Evolutionary conservation across 2,888 invertebrate species (phyloP).

Genomic region (Isoperla grammatica): DNA sequence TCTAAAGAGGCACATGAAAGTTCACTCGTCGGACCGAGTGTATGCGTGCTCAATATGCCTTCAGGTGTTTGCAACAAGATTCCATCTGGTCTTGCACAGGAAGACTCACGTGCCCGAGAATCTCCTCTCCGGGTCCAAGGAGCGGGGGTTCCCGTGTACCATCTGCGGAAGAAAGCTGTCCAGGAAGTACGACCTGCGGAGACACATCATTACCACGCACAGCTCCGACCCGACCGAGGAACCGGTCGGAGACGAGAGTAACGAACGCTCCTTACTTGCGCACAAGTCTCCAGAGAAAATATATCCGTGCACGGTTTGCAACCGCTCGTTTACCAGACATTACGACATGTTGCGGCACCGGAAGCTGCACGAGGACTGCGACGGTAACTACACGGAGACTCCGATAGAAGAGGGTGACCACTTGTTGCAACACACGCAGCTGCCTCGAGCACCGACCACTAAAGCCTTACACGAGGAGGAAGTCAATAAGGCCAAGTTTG

Average conservation of each 20-base stretch:
- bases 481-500: slow-evolving; percentile 12
- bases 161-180: slow-evolving; percentile 14
- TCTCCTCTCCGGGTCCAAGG: neutral
- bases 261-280: no score
- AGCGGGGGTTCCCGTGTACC: neutral
- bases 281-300: slow-evolving; percentile 42
- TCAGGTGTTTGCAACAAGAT: neutral
- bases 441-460: neutral
- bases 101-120: neutral
- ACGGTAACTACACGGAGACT: neutral
- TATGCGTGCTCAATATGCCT: neutral
- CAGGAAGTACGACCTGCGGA: slow-evolving; percentile 18
- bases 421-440: neutral
- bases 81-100: neutral
- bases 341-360: slow-evolving; percentile 41
- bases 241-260: no score
- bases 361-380: slow-evolving; percentile 27
- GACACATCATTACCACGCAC: slow-evolving; percentile 6
- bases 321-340: slow-evolving; percentile 40
- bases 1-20: slow-evolving; percentile 11
- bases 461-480: neutral
- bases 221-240: neutral
- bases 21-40: neutral
- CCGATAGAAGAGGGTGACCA: neutral
- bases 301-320: slow-evolving; percentile 41